Conservation (phyloP, 2,888 invertebrate genomes). For the Leptinotarsa haldemani region DNA sequence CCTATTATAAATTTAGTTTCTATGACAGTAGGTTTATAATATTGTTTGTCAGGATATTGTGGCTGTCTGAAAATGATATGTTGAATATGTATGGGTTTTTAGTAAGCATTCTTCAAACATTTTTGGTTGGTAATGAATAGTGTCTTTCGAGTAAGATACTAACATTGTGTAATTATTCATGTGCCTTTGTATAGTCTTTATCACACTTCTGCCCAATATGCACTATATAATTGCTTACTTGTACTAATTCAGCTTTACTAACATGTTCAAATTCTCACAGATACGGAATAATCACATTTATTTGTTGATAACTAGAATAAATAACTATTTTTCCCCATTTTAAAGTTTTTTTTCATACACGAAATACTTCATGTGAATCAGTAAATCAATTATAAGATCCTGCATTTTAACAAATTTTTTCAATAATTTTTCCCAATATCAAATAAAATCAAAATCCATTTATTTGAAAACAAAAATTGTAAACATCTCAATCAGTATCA, state of each 20-base stretch:
- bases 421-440: neutral
- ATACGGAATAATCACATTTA: neutral
- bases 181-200: neutral
- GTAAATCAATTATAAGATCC: too few relatives aligned
- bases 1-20: neutral
- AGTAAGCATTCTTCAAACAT: conserved; percentile 21
- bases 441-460: neutral
- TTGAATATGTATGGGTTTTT: neutral
- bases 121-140: conserved; percentile 22
- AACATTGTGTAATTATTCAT: conserved; percentile 5
- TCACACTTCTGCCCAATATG: neutral
- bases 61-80: conserved; percentile 48
- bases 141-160: neutral
- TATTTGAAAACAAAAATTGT: neutral
- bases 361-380: too few relatives aligned
- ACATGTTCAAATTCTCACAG: neutral
- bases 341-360: too few relatives aligned
- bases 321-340: too few relatives aligned
- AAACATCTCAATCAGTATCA: neutral
- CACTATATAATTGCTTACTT: conserved; percentile 3
- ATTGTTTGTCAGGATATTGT: conserved; percentile 6
- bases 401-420: neutral
- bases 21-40: neutral
- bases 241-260: conserved; percentile 14
- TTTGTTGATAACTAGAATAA: neutral